Evolutionary conservation across 2,797 vertebrate species (phyloP), one percentile per base, ranked within the genome.

Genomic region (Tragelaphus eurycerus): DNA sequence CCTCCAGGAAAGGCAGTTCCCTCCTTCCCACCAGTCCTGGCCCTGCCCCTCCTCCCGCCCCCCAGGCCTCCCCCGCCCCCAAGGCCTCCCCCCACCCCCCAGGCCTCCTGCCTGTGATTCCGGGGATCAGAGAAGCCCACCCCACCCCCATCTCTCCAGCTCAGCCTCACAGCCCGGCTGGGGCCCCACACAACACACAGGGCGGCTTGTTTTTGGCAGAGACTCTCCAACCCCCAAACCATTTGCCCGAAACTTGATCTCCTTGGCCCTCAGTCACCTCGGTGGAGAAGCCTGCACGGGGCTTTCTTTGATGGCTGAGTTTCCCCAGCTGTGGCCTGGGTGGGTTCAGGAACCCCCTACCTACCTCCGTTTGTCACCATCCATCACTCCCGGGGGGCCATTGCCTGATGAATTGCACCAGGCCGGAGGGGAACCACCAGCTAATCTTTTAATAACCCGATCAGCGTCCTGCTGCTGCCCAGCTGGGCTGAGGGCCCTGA

Each of bases 181-280:
- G 81, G 93, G 94, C 97, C 97, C 94, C 97, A 86, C 85, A 50
- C 59, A 62, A 29, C 71, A 97, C 89, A 95, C 87, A 23, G 57
- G 46, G 57, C 16, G 0, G 86, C 60, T 16, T 67, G 82, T 91
- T 64, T 95, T 31, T 0, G 2, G n/a, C 19, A 2, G 57, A 96
- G 92, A 54, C 71, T 95, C 94, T 50, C 55, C 59, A 48, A 89
- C 8, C 17, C 93, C 89, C 84, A 95, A 96, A 31, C 78, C 84
- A 21, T 97, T 98, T 98, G 96, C 97, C 97, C 0, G 98, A 99
- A 99, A 99, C 90, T 91, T 21, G 98, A 99, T 98, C 98, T 54
- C 93, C 89, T 71, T 98, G 98, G 98, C 98, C 98, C 98, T 98
- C 97, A 0, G 4, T 98, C 97, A 98, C 98, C 98, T 97, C 97